Percentiles rank a stretch among this genome's conserved stretches.
phyloP scores from a whole-genome alignment of 2,113 vertebrate genomes.

The Camelus dromedarius region DNA sequence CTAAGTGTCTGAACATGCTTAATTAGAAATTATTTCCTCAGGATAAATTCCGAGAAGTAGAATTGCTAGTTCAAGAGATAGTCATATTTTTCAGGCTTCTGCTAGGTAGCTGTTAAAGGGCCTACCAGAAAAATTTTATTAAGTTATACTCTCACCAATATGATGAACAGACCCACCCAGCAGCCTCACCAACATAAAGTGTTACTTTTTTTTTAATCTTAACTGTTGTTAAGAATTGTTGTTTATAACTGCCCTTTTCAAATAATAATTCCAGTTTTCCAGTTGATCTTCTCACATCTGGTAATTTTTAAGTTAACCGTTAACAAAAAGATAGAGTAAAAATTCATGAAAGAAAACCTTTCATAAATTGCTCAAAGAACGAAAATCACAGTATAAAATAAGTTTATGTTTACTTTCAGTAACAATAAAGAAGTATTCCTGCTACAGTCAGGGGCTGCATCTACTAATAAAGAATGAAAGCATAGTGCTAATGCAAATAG shows the following conservation, averaged over 20 bases:
- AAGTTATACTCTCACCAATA: conserved; percentile 37
- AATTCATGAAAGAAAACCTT: neutral
- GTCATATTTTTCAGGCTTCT: conserved; percentile 29
- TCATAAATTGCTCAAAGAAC: conserved; percentile 6
- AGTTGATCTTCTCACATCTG: conserved; percentile 20
- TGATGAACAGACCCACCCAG: neutral
- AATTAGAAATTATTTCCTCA: conserved; percentile 54
- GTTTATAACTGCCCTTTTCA: neutral
- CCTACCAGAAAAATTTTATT: conserved; percentile 30
- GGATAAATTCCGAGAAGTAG: conserved; percentile 16
- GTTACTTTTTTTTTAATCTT: neutral
- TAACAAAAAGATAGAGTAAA: conserved; percentile 35
- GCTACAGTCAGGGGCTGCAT: neutral
- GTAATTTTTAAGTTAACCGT: conserved; percentile 30
- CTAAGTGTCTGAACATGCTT: conserved; percentile 37
- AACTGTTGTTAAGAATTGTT: neutral
- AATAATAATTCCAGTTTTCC: conserved; percentile 57
- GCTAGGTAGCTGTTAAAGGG: neutral
- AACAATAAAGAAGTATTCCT: conserved; percentile 26
- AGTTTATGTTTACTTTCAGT: neutral
- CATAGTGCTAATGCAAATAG: neutral
- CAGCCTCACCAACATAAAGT: neutral
- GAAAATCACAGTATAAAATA: conserved; percentile 17
- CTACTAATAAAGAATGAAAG: conserved; percentile 30
- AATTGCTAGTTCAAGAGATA: conserved; percentile 26